These are phyloP conservation scores for Grammomys dolichurus DNA, from an alignment of 2,113 vertebrate species.

Conservation along the genomic window DNA sequence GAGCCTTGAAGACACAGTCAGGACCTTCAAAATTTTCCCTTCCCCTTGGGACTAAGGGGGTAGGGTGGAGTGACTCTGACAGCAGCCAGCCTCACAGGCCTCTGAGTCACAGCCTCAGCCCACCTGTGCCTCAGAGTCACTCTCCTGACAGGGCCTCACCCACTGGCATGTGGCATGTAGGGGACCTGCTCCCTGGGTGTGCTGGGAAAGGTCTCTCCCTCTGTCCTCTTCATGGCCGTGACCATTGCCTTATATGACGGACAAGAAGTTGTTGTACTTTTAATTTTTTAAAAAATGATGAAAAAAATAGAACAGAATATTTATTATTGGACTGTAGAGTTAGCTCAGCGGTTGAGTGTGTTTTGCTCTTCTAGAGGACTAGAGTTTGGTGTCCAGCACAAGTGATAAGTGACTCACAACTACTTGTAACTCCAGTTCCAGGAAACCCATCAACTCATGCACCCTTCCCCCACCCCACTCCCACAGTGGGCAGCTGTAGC, in stretches of 20 bases:
- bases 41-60: background rate
- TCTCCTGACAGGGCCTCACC: background rate
- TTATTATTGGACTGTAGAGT: background rate
- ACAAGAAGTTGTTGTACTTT: background rate
- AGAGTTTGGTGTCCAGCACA: background rate
- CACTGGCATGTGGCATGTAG: background rate
- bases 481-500: background rate
- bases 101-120: slow-evolving; percentile 46
- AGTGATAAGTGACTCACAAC: too few relatives aligned
- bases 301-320: background rate
- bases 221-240: background rate
- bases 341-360: background rate
- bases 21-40: background rate
- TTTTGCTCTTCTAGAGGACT: background rate
- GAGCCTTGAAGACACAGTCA: background rate
- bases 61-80: background rate
- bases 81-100: background rate
- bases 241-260: background rate
- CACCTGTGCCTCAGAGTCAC: background rate
- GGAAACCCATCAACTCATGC: background rate
- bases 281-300: background rate
- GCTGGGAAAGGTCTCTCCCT: background rate
- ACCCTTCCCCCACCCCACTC: too few relatives aligned
- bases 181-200: background rate
- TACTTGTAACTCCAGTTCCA: background rate